phyloP scores from a whole-genome alignment of 2,888 invertebrate species.

The Xylophagus ater region DNA sequence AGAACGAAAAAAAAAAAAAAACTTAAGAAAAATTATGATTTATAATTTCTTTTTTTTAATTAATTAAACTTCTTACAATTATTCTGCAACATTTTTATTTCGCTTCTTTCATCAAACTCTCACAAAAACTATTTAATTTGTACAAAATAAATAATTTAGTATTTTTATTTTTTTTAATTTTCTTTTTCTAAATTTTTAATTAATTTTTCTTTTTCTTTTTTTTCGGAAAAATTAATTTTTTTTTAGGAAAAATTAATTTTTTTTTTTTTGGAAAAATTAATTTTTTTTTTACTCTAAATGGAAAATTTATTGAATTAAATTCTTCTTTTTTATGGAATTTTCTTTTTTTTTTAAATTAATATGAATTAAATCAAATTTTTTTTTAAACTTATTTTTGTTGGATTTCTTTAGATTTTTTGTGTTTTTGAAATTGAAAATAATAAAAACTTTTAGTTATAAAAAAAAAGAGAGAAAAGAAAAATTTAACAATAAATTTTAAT shows the following conservation, averaged over 20 bases:
- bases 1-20: conserved; percentile 6
- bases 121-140: conserved; percentile 11
- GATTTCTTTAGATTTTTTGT: no score
- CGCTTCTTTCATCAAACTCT: conserved; percentile 1
- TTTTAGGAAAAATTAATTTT: conserved; percentile 1
- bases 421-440: no score
- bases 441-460: no score
- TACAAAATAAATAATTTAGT: conserved; percentile 15
- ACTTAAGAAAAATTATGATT: conserved; percentile 1
- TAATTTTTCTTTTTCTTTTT: conserved; percentile 5
- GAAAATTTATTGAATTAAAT: no score
- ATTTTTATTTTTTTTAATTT: not conserved
- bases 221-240: conserved; percentile 2
- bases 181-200: not conserved
- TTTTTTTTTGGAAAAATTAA: no score
- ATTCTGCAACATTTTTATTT: not conserved
- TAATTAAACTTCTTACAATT: not conserved
- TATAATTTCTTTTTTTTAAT: not conserved
- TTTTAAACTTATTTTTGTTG: no score
- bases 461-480: no score
- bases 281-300: no score
- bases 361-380: no score
- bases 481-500: no score
- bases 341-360: no score
- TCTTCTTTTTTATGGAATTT: no score